Conservation (phyloP, 2,888 invertebrate genomes). For the Tortricodes alternella region DNA sequence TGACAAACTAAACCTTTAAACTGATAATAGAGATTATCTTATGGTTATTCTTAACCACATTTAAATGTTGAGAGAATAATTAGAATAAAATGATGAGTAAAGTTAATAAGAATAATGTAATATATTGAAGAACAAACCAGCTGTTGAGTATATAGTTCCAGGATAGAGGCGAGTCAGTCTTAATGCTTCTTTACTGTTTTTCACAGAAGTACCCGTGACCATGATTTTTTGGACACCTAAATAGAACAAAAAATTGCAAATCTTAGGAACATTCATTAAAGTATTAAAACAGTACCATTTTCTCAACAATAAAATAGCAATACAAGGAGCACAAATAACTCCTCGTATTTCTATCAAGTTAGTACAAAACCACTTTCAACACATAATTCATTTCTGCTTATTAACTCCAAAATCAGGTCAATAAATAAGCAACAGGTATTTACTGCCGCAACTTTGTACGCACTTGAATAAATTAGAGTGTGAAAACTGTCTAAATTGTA, state of each 20-base stretch:
- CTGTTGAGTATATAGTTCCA: slow-evolving; percentile 94
- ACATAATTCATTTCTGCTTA: slow-evolving; percentile 18
- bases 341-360: not conserved
- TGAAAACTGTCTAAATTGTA: slow-evolving; percentile 1
- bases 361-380: slow-evolving; percentile 3
- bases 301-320: too few species aligned
- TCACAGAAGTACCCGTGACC: slow-evolving; percentile 95
- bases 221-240: slow-evolving; percentile 96
- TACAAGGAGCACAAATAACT: not conserved
- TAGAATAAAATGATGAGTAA: too few species aligned
- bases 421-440: slow-evolving; percentile 23
- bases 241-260: slow-evolving; percentile 35
- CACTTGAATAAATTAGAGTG: slow-evolving; percentile 22
- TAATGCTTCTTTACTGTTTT: slow-evolving; percentile 94
- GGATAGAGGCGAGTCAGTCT: slow-evolving; percentile 95
- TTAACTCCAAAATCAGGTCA: slow-evolving; percentile 24
- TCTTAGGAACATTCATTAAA: too few species aligned
- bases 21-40: too few species aligned
- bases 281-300: too few species aligned
- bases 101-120: too few species aligned
- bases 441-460: slow-evolving; percentile 20
- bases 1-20: too few species aligned
- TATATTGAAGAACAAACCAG: slow-evolving; percentile 84
- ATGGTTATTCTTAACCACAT: too few species aligned
- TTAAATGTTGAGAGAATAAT: too few species aligned